Evolutionary conservation across 2,797 vertebrate genomes (phyloP).

Genomic region (Acanthis flammea): DNA sequence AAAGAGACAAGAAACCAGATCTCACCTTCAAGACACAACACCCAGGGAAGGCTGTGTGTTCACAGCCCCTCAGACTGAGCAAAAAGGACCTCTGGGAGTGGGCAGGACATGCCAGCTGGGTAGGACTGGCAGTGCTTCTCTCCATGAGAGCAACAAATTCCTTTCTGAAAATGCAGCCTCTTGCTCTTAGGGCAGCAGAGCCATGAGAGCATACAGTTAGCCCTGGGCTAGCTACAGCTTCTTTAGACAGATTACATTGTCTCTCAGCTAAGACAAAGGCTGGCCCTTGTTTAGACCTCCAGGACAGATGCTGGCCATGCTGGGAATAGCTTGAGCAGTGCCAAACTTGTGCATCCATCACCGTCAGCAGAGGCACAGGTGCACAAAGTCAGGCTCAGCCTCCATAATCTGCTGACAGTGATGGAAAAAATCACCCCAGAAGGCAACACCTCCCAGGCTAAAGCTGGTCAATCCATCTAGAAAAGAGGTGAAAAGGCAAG

Average conservation of each 20-base stretch:
- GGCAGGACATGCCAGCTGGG: accelerated
- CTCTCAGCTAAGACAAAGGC: not conserved
- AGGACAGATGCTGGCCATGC: not conserved
- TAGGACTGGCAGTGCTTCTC: not conserved
- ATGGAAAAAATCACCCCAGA: not conserved
- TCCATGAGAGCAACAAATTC: not conserved
- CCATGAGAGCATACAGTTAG: not conserved
- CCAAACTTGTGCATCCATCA: not conserved
- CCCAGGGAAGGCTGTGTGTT: not conserved
- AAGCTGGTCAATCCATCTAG: not conserved
- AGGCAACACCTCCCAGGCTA: not conserved
- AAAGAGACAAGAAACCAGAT: not conserved
- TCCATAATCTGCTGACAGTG: not conserved
- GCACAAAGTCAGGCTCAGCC: not conserved
- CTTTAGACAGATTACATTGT: not conserved
- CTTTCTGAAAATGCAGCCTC: not conserved
- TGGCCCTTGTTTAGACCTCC: not conserved
- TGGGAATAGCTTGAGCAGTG: not conserved
- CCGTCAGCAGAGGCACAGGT: not conserved
- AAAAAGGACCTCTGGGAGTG: not conserved
- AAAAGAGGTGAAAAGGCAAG: not conserved
- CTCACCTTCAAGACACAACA: not conserved
- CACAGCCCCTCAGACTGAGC: not conserved
- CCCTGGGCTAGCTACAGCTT: not conserved
- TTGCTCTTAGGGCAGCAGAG: not conserved